These are phyloP conservation scores for Exocentrus adspersus DNA, from an alignment of 2,888 invertebrate species.

Conservation along the genomic window DNA sequence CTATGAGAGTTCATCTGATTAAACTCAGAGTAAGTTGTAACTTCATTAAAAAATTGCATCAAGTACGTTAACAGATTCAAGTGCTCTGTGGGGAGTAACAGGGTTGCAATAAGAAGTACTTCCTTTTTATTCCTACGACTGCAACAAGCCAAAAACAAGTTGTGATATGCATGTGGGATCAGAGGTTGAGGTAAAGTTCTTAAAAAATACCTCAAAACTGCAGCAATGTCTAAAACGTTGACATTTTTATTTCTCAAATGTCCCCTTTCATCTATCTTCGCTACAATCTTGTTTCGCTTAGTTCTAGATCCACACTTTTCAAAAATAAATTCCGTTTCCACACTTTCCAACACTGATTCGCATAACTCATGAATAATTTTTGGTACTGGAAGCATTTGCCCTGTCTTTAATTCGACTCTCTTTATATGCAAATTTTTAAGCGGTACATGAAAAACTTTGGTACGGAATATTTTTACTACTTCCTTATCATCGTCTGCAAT, in stretches of 20 bases:
- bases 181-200: constrained; percentile 85
- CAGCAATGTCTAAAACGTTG: constrained; percentile 84
- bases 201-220: constrained; percentile 84
- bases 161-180: constrained; percentile 77
- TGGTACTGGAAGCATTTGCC: constrained; percentile 76
- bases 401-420: constrained; percentile 67
- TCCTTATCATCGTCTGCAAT: background rate
- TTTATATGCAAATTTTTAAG: background rate
- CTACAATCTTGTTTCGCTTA: constrained; percentile 80
- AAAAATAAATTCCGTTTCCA: constrained; percentile 84
- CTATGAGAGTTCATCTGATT: constrained; percentile 29
- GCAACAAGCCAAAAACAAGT: constrained; percentile 75
- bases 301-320: constrained; percentile 85
- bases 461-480: background rate
- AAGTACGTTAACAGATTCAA: constrained; percentile 82
- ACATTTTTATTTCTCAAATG: constrained; percentile 61
- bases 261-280: constrained; percentile 61
- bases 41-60: constrained; percentile 67
- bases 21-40: constrained; percentile 16
- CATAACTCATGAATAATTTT: constrained; percentile 77
- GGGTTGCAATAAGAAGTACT: constrained; percentile 72
- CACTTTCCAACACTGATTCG: constrained; percentile 72
- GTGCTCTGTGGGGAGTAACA: constrained; percentile 78
- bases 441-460: background rate
- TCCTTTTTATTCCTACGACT: constrained; percentile 68